Evolutionary conservation across 2,888 invertebrate genomes (phyloP).

Genomic region (Encarsia formosa): DNA sequence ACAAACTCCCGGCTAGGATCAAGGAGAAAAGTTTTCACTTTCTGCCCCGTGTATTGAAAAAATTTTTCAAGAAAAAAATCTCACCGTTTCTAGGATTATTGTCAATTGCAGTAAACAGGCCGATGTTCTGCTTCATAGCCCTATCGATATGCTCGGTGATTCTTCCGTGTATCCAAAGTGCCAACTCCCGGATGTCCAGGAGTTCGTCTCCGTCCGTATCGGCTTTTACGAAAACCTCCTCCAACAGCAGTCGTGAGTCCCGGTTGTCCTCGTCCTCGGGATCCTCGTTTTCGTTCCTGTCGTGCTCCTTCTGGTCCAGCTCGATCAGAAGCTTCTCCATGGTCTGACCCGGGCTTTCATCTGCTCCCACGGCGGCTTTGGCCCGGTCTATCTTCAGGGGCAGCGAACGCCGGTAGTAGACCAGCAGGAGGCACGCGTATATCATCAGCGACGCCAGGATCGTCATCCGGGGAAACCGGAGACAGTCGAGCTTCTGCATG

Average conservation of each 20-base stretch:
- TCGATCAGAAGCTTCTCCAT: constrained; percentile 40
- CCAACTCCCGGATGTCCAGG: constrained; percentile 61
- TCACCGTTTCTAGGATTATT: constrained; percentile 64
- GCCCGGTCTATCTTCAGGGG: constrained; percentile 36
- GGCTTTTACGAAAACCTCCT: constrained; percentile 54
- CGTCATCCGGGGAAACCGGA: constrained; percentile 38
- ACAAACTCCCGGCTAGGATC: too few relatives aligned
- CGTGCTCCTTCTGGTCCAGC: constrained; percentile 26
- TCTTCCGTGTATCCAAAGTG: constrained; percentile 64
- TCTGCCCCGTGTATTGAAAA: too few relatives aligned
- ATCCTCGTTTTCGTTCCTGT: constrained; percentile 25
- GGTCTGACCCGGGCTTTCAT: constrained; percentile 12
- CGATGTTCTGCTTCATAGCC: constrained; percentile 65
- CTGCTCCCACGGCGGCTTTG: constrained; percentile 6
- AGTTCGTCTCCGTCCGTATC: constrained; percentile 59
- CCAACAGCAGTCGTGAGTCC: constrained; percentile 28
- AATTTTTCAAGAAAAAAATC: too few relatives aligned
- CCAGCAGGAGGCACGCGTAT: constrained; percentile 39
- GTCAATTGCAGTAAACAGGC: constrained; percentile 64
- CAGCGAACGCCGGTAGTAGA: constrained; percentile 39
- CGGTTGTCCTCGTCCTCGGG: constrained; percentile 1
- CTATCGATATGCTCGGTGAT: constrained; percentile 67
- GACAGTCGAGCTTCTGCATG: too few relatives aligned
- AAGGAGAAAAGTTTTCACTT: too few relatives aligned
- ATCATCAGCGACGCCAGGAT: constrained; percentile 41